Evolutionary conservation across 2,797 vertebrate genomes (phyloP), one percentile per base, ranked within the genome.

Genomic region (Valencia hispanica): DNA sequence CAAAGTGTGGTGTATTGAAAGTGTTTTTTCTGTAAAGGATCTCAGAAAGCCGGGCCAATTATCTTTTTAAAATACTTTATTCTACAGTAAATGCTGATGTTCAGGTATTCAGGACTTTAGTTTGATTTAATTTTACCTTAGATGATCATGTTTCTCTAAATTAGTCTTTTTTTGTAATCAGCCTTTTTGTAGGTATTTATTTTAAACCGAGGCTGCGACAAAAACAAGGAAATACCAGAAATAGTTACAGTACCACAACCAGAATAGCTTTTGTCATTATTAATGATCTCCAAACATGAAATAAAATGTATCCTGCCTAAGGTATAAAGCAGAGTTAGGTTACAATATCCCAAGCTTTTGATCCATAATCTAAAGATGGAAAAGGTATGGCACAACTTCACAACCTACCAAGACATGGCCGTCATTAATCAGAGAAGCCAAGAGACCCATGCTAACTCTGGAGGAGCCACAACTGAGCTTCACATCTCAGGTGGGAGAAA

Each of bases 1-100:
- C 91, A 93, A 95, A 93, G 89, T 89, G 78, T 87, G 83, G 86
- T 85, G 80, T 92, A 94, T 91, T 51, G 77, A 90, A 95, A 95
- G 90, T 87, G 91, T 80, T 86, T 90, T 84, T 86, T 88, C 76
- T 84, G 80, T 80, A 84, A 86, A 81, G 82, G 83, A 90, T 88
- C 86, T 88, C 80, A 85, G 80, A 77, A 87, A 90, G 88, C 87
- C 73, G 81, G 39, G 87, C 86, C 83, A 88, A 90, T 92, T 90
- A 87, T 90, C 79, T 85, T 81, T 86, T 80, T 17, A 74, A 72
- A 57, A 63, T 0, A 34, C 30, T 32, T 12, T 48, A 20, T 57
- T 74, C 81, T 81, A 78, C 81, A 80, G 55, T 61, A 86, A 86
- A 85, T 78, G 41, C 63, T 82, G 78, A 86, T 84, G 77, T 61